phyloP scores from a whole-genome alignment of 1,140 invertebrate species.

The Penaeus vannamei region DNA sequence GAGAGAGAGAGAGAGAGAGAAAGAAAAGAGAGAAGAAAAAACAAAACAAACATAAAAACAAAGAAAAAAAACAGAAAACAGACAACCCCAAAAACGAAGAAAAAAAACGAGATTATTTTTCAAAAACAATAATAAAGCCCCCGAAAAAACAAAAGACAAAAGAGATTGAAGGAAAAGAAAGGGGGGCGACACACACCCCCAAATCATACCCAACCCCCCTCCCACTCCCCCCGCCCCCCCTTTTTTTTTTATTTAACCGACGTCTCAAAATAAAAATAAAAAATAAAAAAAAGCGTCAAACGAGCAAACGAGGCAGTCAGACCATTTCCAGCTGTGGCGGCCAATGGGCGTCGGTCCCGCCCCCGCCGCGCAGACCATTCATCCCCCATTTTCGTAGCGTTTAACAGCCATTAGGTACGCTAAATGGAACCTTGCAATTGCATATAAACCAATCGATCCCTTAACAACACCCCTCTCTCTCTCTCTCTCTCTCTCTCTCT shows the following conservation, averaged over 20 bases:
- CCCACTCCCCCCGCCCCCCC: neutral
- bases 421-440: constrained; percentile 63
- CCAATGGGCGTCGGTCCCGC: constrained; percentile 34
- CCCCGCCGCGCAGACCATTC: constrained; percentile 53
- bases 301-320: neutral
- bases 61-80: too few relatives aligned
- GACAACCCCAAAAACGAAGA: too few relatives aligned
- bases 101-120: too few relatives aligned
- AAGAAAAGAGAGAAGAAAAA: too few relatives aligned
- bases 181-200: neutral
- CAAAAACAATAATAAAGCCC: too few relatives aligned
- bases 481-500: neutral
- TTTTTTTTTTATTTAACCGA: neutral
- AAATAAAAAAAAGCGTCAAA: too few relatives aligned
- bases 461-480: constrained; percentile 13
- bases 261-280: too few relatives aligned
- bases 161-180: too few relatives aligned
- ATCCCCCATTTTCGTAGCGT: constrained; percentile 62
- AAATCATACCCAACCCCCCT: neutral
- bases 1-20: too few relatives aligned
- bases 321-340: constrained; percentile 27
- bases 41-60: too few relatives aligned
- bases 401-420: constrained; percentile 62
- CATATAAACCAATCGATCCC: constrained; percentile 63
- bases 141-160: too few relatives aligned